Evolutionary conservation across 2,113 vertebrate genomes (phyloP).

Genomic region (Cheirogaleus medius): DNA sequence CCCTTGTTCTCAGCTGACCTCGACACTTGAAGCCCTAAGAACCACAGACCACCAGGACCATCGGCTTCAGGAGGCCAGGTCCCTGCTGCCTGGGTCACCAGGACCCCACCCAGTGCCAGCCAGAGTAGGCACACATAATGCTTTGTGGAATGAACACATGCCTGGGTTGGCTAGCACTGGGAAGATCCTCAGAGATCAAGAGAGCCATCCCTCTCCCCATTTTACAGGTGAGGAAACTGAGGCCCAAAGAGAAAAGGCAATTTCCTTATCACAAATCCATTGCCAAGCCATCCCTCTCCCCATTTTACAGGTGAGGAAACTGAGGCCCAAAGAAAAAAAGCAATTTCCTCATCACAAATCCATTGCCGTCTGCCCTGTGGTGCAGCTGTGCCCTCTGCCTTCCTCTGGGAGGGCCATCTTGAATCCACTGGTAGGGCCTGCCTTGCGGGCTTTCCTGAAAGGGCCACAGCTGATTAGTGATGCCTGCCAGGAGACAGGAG

Average conservation of each 20-base stretch:
- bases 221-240: not conserved
- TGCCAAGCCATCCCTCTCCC: not conserved
- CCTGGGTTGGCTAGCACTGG: not conserved
- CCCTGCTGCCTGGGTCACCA: not conserved
- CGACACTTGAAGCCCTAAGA: not conserved
- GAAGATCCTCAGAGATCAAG: not conserved
- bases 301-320: not conserved
- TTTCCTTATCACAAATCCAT: not conserved
- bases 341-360: not conserved
- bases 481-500: not conserved
- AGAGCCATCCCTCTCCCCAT: not conserved
- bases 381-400: not conserved
- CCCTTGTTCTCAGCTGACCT: not conserved
- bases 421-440: not conserved
- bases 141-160: not conserved
- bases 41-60: not conserved
- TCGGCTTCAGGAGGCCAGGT: not conserved
- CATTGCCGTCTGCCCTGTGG: fast-evolving
- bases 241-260: not conserved
- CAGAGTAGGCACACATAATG: fast-evolving
- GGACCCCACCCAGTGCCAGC: not conserved
- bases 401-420: not conserved
- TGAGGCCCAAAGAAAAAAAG: not conserved
- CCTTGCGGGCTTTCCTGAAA: not conserved
- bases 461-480: not conserved